Conservation (phyloP, 2,888 invertebrate genomes). For the Campoplex nolae region DNA sequence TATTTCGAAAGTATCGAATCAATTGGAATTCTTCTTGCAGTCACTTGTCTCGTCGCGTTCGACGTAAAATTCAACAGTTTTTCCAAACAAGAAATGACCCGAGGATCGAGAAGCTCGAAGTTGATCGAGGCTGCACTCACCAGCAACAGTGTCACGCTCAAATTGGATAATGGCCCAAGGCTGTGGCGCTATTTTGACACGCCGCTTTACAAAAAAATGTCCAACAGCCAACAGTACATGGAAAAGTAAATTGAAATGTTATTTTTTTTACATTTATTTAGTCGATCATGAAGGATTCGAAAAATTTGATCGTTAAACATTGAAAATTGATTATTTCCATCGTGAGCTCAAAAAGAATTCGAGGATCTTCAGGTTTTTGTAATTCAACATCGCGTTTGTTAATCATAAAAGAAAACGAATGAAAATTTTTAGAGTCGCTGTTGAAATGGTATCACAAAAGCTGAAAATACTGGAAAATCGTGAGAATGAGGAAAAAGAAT, state of each 20-base stretch:
- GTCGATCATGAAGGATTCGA: no score
- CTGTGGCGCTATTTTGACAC: slow-evolving; percentile 91
- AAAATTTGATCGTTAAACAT: not conserved
- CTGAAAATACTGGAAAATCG: slow-evolving; percentile 85
- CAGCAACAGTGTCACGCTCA: slow-evolving; percentile 90
- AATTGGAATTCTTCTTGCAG: slow-evolving; percentile 85
- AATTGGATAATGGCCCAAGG: slow-evolving; percentile 89
- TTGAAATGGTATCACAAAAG: slow-evolving; percentile 88
- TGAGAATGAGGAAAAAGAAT: slow-evolving; percentile 80
- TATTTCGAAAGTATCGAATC: slow-evolving; percentile 90
- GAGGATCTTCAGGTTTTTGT: not conserved
- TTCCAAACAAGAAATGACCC: slow-evolving; percentile 86
- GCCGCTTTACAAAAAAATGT: slow-evolving; percentile 89
- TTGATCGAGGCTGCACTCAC: slow-evolving; percentile 90
- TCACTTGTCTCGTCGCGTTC: slow-evolving; percentile 90
- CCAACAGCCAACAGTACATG: slow-evolving; percentile 89
- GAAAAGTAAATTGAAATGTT: slow-evolving; percentile 86
- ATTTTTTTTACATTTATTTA: no score
- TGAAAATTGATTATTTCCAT: not conserved
- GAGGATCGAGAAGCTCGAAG: slow-evolving; percentile 88
- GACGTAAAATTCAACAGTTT: slow-evolving; percentile 90
- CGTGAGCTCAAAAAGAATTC: not conserved
- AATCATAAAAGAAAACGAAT: not conserved
- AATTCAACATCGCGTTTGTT: not conserved
- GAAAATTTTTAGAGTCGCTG: slow-evolving; percentile 86